Conservation (phyloP, 2,888 invertebrate species). For the Ceriagrion tenellum region DNA sequence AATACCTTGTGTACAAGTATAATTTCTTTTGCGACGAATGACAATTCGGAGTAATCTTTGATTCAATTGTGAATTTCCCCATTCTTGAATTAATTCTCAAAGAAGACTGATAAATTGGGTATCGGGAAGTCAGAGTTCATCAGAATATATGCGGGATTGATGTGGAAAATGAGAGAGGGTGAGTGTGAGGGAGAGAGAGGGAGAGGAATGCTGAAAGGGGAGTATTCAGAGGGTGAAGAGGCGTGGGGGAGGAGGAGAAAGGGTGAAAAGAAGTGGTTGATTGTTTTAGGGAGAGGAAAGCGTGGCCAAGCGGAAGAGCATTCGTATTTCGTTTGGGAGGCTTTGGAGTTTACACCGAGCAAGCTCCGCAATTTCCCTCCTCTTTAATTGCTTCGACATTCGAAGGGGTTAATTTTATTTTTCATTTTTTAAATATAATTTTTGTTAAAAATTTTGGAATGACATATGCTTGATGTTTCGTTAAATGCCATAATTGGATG, state of each 20-base stretch:
- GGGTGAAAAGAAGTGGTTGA: neutral
- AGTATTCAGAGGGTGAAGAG: neutral
- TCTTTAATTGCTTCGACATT: neutral
- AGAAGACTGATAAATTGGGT: no score
- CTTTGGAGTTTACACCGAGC: slow-evolving; percentile 23
- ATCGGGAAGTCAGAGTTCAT: no score
- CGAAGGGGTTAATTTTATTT: slow-evolving; percentile 16
- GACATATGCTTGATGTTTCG: neutral
- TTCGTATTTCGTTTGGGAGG: slow-evolving; percentile 46
- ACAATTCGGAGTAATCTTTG: no score
- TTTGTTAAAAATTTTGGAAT: neutral
- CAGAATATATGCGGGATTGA: no score
- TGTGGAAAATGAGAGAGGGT: neutral
- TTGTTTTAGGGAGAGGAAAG: neutral
- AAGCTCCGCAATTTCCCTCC: neutral
- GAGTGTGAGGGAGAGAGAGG: neutral
- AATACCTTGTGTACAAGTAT: no score
- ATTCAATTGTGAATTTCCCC: no score
- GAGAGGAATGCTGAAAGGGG: no score
- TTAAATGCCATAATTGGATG: neutral
- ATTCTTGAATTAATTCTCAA: no score
- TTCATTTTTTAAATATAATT: neutral
- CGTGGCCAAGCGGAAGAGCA: neutral
- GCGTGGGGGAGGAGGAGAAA: neutral
- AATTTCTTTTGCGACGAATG: no score